Conservation (phyloP, 2,888 invertebrate genomes). For the Arctia plantaginis region DNA sequence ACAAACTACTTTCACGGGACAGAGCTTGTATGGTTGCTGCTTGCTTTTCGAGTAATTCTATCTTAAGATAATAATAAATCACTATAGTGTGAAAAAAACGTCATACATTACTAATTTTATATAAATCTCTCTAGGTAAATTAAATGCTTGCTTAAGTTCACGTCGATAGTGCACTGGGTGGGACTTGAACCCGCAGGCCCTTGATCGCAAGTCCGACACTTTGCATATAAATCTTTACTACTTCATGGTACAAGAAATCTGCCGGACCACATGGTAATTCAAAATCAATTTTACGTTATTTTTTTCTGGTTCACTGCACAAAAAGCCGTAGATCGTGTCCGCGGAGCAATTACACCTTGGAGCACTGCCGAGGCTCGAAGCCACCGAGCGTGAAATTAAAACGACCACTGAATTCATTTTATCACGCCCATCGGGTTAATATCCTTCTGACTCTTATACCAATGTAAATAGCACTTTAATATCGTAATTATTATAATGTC, state of each 20-base stretch:
- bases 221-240: not conserved
- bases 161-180: not conserved
- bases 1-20: too few relatives aligned
- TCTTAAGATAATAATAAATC: too few relatives aligned
- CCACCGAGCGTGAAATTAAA: conserved; percentile 50
- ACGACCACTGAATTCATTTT: conserved; percentile 37
- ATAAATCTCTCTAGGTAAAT: too few relatives aligned
- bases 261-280: conserved; percentile 6
- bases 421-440: conserved; percentile 16
- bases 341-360: conserved; percentile 12
- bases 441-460: conserved; percentile 11
- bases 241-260: not conserved
- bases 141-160: not conserved
- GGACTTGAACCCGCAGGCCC: not conserved
- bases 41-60: too few relatives aligned
- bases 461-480: not conserved
- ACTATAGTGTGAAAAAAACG: too few relatives aligned
- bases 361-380: conserved; percentile 12
- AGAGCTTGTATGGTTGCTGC: too few relatives aligned
- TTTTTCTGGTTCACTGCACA: conserved; percentile 13
- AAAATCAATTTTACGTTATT: conserved; percentile 11
- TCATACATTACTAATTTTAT: too few relatives aligned
- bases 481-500: conserved; percentile 2
- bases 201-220: not conserved
- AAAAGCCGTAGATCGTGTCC: conserved; percentile 17